Percentiles rank a stretch among this genome's conserved stretches.
These are phyloP conservation scores for Tragelaphus scriptus DNA, from an alignment of 2,113 vertebrate species.

Conservation along the genomic window DNA sequence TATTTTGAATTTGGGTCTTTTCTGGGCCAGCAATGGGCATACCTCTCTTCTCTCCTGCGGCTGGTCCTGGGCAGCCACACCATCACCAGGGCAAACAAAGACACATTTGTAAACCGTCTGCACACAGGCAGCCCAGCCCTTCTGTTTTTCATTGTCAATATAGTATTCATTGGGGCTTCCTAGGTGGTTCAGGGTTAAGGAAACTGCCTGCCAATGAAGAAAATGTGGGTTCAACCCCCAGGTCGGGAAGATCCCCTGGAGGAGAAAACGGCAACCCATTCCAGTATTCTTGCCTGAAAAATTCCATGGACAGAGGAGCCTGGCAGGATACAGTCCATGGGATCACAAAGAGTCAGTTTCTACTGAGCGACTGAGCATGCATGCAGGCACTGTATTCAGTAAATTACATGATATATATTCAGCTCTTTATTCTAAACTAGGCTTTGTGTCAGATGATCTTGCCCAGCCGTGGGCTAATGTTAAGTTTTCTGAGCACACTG, in stretches of 20 bases:
- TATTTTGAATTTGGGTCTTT: background rate
- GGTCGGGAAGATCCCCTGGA: background rate
- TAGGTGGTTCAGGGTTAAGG: background rate
- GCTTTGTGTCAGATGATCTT: background rate
- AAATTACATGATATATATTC: background rate
- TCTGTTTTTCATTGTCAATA: background rate
- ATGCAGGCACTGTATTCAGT: background rate
- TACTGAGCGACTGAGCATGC: fast-evolving
- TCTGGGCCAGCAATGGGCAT: no score
- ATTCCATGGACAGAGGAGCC: background rate
- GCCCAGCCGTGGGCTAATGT: background rate
- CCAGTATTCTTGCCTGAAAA: background rate
- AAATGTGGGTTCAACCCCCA: fast-evolving
- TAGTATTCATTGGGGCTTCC: background rate
- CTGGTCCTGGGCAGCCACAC: no score
- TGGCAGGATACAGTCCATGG: background rate
- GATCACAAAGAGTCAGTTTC: background rate
- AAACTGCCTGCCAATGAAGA: background rate
- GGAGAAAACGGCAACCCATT: background rate
- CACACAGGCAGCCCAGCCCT: background rate
- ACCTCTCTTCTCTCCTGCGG: no score
- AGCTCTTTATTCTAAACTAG: background rate
- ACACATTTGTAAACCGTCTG: background rate
- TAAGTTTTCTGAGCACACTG: background rate
- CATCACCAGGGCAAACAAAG: background rate